phyloP scores from a whole-genome alignment of 2,888 invertebrate species.

The Zaprionus obscuricornis region DNA sequence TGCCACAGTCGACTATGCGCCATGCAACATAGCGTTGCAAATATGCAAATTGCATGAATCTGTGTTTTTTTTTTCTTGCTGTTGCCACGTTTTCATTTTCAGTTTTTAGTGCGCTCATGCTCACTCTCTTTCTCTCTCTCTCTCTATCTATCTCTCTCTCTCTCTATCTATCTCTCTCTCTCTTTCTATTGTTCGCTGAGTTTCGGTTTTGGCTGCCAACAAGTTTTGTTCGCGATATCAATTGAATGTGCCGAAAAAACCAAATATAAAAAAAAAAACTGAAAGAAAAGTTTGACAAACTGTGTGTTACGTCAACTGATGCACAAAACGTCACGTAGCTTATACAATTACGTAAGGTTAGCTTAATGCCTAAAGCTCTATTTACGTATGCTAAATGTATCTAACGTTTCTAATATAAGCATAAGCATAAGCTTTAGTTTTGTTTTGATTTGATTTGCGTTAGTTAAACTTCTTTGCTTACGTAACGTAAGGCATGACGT shows the following conservation, averaged over 20 bases:
- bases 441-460: no score
- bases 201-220: slow-evolving; percentile 24
- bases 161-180: not conserved
- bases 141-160: not conserved
- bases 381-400: no score
- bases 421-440: no score
- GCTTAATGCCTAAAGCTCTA: no score
- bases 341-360: no score
- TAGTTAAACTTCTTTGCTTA: no score
- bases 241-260: slow-evolving; percentile 38
- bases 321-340: no score
- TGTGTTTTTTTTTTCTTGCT: slow-evolving; percentile 40
- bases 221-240: slow-evolving; percentile 36
- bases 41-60: slow-evolving; percentile 76
- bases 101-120: slow-evolving; percentile 12
- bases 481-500: no score
- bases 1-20: slow-evolving; percentile 1
- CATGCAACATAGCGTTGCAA: slow-evolving; percentile 43
- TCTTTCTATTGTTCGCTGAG: not conserved
- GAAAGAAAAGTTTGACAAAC: no score
- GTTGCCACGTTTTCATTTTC: slow-evolving; percentile 40
- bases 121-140: not conserved
- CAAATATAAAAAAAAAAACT: no score
- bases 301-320: no score
- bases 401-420: no score